Evolutionary conservation across 2,113 vertebrate genomes (phyloP).

Genomic region (Pipa parva): DNA sequence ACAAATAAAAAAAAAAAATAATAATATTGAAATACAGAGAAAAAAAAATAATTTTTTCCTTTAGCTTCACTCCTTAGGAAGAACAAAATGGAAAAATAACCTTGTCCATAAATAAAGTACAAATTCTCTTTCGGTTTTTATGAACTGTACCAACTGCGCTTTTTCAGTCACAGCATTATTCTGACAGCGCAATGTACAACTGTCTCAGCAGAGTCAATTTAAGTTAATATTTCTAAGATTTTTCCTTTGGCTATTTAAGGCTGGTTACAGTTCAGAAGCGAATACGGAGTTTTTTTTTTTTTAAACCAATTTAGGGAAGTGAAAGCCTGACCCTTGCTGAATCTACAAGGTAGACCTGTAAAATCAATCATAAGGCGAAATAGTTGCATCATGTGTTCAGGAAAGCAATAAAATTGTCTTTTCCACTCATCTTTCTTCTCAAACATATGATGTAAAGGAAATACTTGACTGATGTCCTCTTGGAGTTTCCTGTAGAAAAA

Average conservation of each 20-base stretch:
- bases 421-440: constrained; percentile 46
- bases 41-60: too few relatives aligned
- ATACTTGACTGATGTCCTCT: constrained; percentile 45
- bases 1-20: too few relatives aligned
- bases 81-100: too few relatives aligned
- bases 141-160: too few relatives aligned
- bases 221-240: neutral
- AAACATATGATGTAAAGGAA: constrained; percentile 50
- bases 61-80: too few relatives aligned
- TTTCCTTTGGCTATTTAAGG: neutral
- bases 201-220: too few relatives aligned
- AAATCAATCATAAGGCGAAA: constrained; percentile 51
- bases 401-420: constrained; percentile 54
- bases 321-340: neutral
- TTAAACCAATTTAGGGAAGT: neutral
- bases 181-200: too few relatives aligned
- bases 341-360: constrained; percentile 48
- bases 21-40: too few relatives aligned
- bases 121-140: too few relatives aligned
- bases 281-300: neutral
- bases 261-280: neutral
- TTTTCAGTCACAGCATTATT: too few relatives aligned
- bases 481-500: constrained; percentile 33
- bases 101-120: too few relatives aligned
- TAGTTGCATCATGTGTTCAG: constrained; percentile 52